Conservation (phyloP, 2,888 invertebrate genomes). For the Nezara viridula region DNA sequence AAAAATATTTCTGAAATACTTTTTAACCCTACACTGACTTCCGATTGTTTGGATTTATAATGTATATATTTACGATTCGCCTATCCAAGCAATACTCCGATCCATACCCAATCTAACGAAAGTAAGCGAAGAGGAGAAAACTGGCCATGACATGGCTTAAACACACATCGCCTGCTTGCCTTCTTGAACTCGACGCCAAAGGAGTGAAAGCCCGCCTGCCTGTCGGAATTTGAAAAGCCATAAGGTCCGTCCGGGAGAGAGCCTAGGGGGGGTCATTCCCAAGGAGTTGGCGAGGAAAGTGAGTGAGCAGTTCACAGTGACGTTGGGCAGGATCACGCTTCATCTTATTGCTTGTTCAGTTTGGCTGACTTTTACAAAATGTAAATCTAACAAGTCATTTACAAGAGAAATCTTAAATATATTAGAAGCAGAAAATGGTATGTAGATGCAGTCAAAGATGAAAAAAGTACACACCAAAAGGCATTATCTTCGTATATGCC, state of each 20-base stretch:
- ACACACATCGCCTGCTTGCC: neutral
- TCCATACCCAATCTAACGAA: neutral
- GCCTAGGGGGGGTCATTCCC: neutral
- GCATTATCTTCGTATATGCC: no score
- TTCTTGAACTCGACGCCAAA: conserved; percentile 7
- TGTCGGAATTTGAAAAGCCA: conserved; percentile 30
- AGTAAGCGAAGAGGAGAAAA: neutral
- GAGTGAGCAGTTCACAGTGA: neutral
- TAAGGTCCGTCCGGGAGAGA: conserved; percentile 27
- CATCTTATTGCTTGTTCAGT: neutral
- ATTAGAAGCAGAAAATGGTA: no score
- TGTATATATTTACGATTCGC: no score
- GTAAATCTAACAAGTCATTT: neutral
- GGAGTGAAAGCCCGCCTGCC: neutral
- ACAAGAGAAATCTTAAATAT: neutral
- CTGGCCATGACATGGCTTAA: neutral
- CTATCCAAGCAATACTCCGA: neutral
- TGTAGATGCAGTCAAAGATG: no score
- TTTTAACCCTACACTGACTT: no score
- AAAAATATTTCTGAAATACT: no score
- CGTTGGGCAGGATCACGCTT: neutral
- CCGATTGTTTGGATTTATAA: no score
- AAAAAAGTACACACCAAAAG: no score
- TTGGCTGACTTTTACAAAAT: neutral
- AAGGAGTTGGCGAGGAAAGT: neutral